Evolutionary conservation across 2,113 vertebrate species (phyloP), one percentile per base, ranked within the genome.

Genomic region (Pelusios castaneus): DNA sequence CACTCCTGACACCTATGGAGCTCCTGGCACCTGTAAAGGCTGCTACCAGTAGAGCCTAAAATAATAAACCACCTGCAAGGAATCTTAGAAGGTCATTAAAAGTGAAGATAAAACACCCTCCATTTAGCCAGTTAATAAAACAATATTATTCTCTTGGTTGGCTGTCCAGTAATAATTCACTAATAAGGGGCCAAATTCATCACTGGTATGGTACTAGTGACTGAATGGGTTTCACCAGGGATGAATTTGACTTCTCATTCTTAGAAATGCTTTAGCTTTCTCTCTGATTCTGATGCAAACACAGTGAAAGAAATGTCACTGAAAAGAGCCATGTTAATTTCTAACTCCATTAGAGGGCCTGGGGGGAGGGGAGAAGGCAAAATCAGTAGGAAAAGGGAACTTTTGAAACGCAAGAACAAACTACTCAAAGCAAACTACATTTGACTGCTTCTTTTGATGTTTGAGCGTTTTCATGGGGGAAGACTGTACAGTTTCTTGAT

Each of bases 1-100:
- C 7, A 83, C 55, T 63, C 70, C 7, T 75, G 45, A 47, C 10
- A 5, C 47, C 77, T 75, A 5, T 38, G 11, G 52, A n/a, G 5
- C 52, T 89, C 0, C 29, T 6, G 24, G 34, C 43, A 19, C 1
- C 0, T 81, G 19, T 55, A 38, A 70, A n/a, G 9, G n/a, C n/a
- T 70, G 8, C n/a, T 85, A 43, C 21, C 27, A 43, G 55, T 84
- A 83, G 78, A 55, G 3, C 7, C 8, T 16, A 10, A 8, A 2
- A 47, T 82, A 88, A 14, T 10, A 38, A 73, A 22, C 70, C 60
- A 80, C 12, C 49, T 4, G 2, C n/a, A 34, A 83, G 84, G 58
- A 75, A 27, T n/a, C n/a, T 9, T 83, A 21, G 25, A 84, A 88
- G 63, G 34, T 45, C 29, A 13, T 78, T 52, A 91, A 38, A 89